These are phyloP conservation scores for Oscheius onirici DNA, from an alignment of 2,888 invertebrate species.

Conservation along the genomic window DNA sequence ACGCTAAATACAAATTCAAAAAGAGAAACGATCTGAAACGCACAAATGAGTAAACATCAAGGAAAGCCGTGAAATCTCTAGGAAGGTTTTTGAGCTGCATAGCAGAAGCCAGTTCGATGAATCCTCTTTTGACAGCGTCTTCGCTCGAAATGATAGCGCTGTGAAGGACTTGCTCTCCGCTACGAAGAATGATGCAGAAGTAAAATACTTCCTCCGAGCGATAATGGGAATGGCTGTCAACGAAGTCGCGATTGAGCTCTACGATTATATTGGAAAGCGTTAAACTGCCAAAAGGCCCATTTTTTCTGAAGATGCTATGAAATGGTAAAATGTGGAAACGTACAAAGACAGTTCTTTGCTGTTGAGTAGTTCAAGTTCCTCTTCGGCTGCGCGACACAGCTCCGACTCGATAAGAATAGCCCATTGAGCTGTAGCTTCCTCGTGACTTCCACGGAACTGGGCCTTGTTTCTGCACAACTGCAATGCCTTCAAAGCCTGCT, in stretches of 20 bases:
- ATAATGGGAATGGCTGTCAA: constrained; percentile 47
- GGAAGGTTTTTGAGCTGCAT: constrained; percentile 33
- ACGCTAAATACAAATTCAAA: constrained; percentile 45
- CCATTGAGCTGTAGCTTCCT: constrained; percentile 89
- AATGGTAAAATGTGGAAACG: no score
- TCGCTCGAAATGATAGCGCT: constrained; percentile 77
- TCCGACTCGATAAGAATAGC: constrained; percentile 88
- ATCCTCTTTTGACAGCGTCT: constrained; percentile 71
- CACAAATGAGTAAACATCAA: constrained; percentile 35
- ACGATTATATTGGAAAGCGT: constrained; percentile 84
- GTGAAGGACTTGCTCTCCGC: constrained; percentile 75
- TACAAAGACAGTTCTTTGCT: constrained; percentile 34
- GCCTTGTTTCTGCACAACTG: constrained; percentile 87
- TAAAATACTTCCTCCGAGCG: constrained; percentile 73
- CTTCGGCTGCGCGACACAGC: constrained; percentile 72
- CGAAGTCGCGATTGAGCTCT: constrained; percentile 85
- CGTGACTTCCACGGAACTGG: constrained; percentile 82
- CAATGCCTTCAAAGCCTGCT: constrained; percentile 89
- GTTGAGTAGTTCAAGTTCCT: constrained; percentile 50
- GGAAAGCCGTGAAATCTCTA: constrained; percentile 35
- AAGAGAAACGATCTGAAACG: background rate
- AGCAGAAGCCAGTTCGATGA: constrained; percentile 32
- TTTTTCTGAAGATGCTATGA: constrained; percentile 10
- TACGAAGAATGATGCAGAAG: constrained; percentile 75
- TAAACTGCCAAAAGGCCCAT: constrained; percentile 75